These are phyloP conservation scores for Heliconius hortense DNA, from an alignment of 2,888 invertebrate genomes.

Conservation along the genomic window DNA sequence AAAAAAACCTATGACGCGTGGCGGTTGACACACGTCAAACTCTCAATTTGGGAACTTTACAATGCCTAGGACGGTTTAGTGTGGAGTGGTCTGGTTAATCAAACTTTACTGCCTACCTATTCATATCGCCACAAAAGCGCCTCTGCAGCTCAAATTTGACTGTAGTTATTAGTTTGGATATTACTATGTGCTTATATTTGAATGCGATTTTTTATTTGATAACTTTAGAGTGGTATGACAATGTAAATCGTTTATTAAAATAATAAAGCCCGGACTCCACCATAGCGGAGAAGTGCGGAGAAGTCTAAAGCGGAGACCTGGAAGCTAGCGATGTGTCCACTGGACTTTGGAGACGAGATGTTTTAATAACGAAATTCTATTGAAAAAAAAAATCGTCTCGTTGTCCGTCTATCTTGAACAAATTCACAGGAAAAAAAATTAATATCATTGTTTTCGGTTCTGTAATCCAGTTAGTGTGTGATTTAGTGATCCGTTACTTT, in stretches of 20 bases:
- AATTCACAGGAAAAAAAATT: no score
- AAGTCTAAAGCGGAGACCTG: no score
- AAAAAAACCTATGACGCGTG: conserved; percentile 47
- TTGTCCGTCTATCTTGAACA: no score
- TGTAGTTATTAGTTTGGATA: conserved; percentile 22
- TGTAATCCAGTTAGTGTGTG: no score
- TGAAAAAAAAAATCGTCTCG: no score
- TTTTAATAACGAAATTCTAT: no score
- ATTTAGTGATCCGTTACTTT: no score
- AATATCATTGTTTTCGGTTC: no score
- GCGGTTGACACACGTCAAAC: conserved; percentile 60
- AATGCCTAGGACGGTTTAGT: conserved; percentile 35
- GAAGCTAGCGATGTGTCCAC: no score
- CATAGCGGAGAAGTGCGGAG: no score
- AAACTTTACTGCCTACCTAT: conserved; percentile 40
- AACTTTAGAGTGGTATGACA: conserved; percentile 26
- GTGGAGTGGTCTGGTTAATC: conserved; percentile 41
- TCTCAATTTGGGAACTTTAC: conserved; percentile 46
- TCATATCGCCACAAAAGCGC: conserved; percentile 39
- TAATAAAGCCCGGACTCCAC: no score
- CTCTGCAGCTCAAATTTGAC: conserved; percentile 32
- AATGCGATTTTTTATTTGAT: conserved; percentile 26
- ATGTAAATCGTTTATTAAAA: neutral
- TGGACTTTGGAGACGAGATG: no score
- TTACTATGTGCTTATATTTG: conserved; percentile 33